Evolutionary conservation across 1,140 invertebrate genomes (phyloP), one percentile per base, ranked within the genome.

Genomic region (Daktulosphaira vitifoliae): DNA sequence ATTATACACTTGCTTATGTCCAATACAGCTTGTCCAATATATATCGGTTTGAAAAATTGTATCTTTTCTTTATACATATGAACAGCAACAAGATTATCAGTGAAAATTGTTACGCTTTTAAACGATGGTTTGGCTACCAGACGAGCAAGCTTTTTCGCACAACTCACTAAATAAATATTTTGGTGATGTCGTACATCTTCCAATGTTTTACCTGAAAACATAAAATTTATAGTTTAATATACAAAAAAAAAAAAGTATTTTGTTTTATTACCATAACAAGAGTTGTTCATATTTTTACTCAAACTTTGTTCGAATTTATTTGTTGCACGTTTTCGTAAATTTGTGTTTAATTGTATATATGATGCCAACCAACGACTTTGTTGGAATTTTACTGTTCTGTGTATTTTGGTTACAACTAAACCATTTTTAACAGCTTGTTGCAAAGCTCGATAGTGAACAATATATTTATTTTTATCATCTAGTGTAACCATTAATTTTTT

Each of bases 371-470:
- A 53, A 2, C n/a, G 51, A 11, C 26, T 33, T 37, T 52, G 26
- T 3, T 26, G 3, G 8, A 52, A 37, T 13, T 38, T 15, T 0
- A 38, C 0, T 11, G 37, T 29, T 18, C 51, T 11, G 2, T 53
- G 18, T 74, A 51, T 6, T 5, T 11, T 5, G 11, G 29, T 33
- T 33, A 80, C 51, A 68, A 71, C 72, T 26, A 81, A 44, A 33
- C 78, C 79, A 65, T 73, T 20, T 53, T 73, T 51, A 22, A 80
- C n/a, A 67, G 73, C 77, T 70, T 78, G 76, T 72, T 79, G 71
- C 37, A 81, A 73, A 70, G 75, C 77, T 66, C 69, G 62, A 71
- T 78, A 78, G 71, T 80, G 79, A 39, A 80, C 73, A 44, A 76
- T 69, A 72, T 80, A 80, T 29, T 76, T 77, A 53, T 68, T 68